Percentiles rank a stretch among this genome's conserved stretches.
Conservation (phyloP, 2,797 vertebrate species). For the Agapornis canus region DNA sequence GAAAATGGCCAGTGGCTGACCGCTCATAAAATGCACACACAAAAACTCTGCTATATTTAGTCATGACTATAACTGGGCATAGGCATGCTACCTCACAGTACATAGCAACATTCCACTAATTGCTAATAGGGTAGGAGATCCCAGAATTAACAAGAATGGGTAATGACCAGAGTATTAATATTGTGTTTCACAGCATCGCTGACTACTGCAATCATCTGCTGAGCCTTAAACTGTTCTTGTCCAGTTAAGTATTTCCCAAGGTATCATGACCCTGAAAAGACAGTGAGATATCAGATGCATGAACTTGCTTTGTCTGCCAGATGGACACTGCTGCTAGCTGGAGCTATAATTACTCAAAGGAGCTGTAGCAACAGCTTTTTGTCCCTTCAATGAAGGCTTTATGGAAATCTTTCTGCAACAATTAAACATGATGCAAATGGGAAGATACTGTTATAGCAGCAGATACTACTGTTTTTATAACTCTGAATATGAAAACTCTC, state of each 20-base stretch:
- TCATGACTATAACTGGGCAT: not conserved
- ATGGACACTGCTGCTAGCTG: not conserved
- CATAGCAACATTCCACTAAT: not conserved
- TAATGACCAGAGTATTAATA: not conserved
- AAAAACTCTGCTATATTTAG: not conserved
- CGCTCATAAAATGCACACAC: not conserved
- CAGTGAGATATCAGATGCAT: rapidly evolving
- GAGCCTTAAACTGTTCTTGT: not conserved
- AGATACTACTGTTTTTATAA: not conserved
- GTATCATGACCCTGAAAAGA: not conserved
- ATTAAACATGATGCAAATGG: not conserved
- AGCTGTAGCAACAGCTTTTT: not conserved
- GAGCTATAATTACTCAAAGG: not conserved
- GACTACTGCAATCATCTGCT: not conserved
- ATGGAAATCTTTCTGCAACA: not conserved
- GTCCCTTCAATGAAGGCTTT: not conserved
- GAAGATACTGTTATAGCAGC: not conserved
- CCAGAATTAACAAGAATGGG: not conserved
- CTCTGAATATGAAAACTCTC: not conserved
- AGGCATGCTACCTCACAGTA: not conserved
- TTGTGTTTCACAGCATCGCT: not conserved
- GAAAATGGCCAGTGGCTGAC: not conserved
- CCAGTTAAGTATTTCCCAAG: not conserved
- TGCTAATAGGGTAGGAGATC: not conserved
- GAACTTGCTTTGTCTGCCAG: not conserved